Conservation (phyloP, 1,140 invertebrate genomes). For the Geopemphigus sp. region DNA sequence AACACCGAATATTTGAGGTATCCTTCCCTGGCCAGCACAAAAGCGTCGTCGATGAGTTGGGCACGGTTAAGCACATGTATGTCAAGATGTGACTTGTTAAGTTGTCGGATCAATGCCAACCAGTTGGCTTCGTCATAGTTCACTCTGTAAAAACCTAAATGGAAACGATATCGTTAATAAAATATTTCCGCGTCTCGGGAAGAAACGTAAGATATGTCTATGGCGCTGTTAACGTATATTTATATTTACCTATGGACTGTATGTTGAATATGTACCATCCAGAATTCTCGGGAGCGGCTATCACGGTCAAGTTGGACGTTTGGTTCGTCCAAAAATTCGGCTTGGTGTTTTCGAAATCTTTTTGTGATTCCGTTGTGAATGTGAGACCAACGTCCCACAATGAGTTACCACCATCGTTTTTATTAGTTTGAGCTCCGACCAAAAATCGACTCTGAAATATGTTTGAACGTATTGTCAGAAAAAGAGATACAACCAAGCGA, state of each 20-base stretch:
- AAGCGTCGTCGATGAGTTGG: conserved; percentile 78
- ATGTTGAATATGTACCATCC: conserved; percentile 40
- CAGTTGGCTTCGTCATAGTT: conserved; percentile 73
- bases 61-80: conserved; percentile 67
- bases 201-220: too few relatives aligned
- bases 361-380: neutral
- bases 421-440: neutral
- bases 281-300: neutral
- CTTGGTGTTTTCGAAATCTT: neutral
- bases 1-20: conserved; percentile 48
- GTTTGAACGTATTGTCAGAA: too few relatives aligned
- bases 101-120: conserved; percentile 61
- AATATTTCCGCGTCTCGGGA: too few relatives aligned
- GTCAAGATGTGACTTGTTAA: conserved; percentile 57
- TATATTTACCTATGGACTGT: conserved; percentile 1
- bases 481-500: too few relatives aligned
- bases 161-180: too few relatives aligned
- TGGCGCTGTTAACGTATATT: too few relatives aligned
- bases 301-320: neutral
- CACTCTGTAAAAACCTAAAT: conserved; percentile 68
- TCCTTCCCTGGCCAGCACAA: conserved; percentile 67
- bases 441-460: neutral
- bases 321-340: neutral
- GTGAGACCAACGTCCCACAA: conserved; percentile 21
- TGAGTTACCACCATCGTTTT: neutral